These are phyloP conservation scores for Danionella dracula DNA, from an alignment of 2,797 vertebrate genomes.

Conservation along the genomic window DNA sequence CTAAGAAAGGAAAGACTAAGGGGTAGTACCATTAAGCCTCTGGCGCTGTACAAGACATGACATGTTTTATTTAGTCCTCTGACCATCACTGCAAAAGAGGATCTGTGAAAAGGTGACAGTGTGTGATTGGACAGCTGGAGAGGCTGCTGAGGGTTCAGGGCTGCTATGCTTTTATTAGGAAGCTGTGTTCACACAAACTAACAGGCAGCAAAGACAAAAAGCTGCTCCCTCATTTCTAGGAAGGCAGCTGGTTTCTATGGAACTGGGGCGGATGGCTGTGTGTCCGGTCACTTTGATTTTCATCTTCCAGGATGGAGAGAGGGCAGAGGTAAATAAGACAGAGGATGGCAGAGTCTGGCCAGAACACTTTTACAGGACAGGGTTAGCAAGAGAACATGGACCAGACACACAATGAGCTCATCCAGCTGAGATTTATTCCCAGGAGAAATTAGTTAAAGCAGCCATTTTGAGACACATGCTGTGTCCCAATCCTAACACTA, in stretches of 20 bases:
- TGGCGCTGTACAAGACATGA: background rate
- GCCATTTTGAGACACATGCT: constrained; percentile 31
- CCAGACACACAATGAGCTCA: constrained; percentile 11
- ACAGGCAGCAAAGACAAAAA: constrained; percentile 31
- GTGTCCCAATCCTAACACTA: too few relatives aligned
- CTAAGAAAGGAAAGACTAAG: background rate
- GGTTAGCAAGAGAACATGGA: constrained; percentile 31
- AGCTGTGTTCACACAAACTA: constrained; percentile 21
- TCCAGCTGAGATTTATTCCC: constrained; percentile 11
- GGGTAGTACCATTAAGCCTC: background rate
- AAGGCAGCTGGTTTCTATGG: constrained; percentile 35
- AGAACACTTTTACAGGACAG: constrained; percentile 40
- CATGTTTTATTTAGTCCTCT: constrained; percentile 15
- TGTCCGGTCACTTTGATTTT: constrained; percentile 40
- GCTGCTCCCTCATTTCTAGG: constrained; percentile 20
- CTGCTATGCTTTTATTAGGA: constrained; percentile 26
- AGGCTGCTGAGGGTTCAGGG: constrained; percentile 2
- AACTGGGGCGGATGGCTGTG: constrained; percentile 43
- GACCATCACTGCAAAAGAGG: constrained; percentile 11
- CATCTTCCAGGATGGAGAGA: constrained; percentile 30
- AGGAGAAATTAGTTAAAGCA: constrained; percentile 18
- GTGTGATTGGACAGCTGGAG: constrained; percentile 25
- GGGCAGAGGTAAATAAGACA: constrained; percentile 44
- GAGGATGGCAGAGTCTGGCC: constrained; percentile 30
- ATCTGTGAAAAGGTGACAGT: constrained; percentile 28